Evolutionary conservation across 2,113 vertebrate genomes (phyloP), one percentile per base, ranked within the genome.

Genomic region (Aspiorhynchus laticeps): DNA sequence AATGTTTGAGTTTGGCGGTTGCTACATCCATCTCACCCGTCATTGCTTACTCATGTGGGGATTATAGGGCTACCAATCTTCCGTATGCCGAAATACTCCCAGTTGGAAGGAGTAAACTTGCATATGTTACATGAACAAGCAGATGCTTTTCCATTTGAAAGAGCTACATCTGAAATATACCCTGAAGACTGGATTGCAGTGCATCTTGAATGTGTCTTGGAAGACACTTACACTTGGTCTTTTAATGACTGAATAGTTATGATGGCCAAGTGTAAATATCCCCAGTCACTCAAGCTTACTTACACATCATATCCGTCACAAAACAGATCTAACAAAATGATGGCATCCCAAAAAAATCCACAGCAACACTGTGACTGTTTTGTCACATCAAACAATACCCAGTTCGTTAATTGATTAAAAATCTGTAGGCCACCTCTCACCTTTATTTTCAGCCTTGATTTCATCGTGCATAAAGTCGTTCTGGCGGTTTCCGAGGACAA

Each of bases 401-500:
- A 15, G 2, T 46, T 17, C 6, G 17, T 26, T 15, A n/a, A 48
- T 9, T 46, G 19, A 43, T 4, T 15, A 76, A 46, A n/a, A 76
- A 33, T 21, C 41, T 76, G 26, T 26, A 38, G 51, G 56, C 31
- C 24, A 31, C 36, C 10, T 0, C 93, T 94, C 89, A 93, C 97
- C 97, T 97, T 97, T 97, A 94, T 95, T 96, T 85, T 97, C 96
- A 88, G 94, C 92, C 92, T 96, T 97, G 89, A 97, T 95, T 88
- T 98, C 97, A 87, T 97, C 96, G 43, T 95, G 97, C 90, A 96
- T 95, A 88, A 97, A 93, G 92, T 97, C 96, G 0, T 96, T 97
- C 92, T 98, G 97, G 92, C 97, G 95, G 94, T 98, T 98, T 86
- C 97, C 97, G 59, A 98, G 95, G 88, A 98, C 97, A 0, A 98